These are phyloP conservation scores for Laupala kohalensis DNA, from an alignment of 1,140 invertebrate species.

Conservation along the genomic window DNA sequence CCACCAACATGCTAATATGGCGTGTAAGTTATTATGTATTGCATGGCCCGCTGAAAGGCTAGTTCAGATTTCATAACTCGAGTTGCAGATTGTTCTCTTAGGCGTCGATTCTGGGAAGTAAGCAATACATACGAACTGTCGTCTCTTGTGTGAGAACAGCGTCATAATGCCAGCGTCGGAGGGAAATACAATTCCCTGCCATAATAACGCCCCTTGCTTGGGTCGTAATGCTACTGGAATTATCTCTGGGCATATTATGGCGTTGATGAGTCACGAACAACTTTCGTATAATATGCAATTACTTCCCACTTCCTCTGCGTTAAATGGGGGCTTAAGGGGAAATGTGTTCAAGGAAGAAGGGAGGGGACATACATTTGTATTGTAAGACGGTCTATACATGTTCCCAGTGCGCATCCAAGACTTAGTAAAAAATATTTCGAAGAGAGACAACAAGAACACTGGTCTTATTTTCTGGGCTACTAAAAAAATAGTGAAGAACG, in stretches of 20 bases:
- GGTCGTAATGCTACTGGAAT: neutral
- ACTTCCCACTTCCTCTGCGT: neutral
- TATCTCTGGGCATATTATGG: neutral
- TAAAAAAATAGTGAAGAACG: too few relatives aligned
- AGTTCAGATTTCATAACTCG: neutral
- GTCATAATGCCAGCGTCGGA: neutral
- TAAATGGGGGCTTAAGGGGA: neutral
- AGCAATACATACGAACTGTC: neutral
- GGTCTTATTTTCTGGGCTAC: too few relatives aligned
- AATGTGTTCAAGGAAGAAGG: too few relatives aligned
- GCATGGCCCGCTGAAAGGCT: neutral
- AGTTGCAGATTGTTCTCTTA: neutral
- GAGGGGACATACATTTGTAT: too few relatives aligned
- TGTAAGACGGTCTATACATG: too few relatives aligned
- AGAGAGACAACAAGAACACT: too few relatives aligned
- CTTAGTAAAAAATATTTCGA: too few relatives aligned
- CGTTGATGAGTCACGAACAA: neutral
- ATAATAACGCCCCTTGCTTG: neutral
- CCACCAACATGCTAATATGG: neutral
- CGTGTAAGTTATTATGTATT: neutral
- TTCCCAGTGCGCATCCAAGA: too few relatives aligned
- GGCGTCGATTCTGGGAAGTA: neutral
- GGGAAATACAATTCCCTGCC: neutral
- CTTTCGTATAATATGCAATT: neutral
- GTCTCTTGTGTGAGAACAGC: neutral